phyloP scores from a whole-genome alignment of 1,140 invertebrate genomes.

The Callitettix versicolor region DNA sequence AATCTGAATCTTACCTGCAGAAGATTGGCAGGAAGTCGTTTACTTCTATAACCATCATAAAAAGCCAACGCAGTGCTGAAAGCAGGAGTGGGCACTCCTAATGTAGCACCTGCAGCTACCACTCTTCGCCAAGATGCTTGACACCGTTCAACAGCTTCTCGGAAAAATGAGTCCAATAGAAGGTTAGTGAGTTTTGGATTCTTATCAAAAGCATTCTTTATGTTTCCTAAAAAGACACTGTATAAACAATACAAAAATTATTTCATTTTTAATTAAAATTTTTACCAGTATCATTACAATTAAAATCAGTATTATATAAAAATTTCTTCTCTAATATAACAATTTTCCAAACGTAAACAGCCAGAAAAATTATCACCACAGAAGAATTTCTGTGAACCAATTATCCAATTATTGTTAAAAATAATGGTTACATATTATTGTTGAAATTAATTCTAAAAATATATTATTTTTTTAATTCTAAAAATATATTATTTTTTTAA shows the following conservation, averaged over 20 bases:
- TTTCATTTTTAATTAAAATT: too few species aligned
- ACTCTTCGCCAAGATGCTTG: conserved; percentile 61
- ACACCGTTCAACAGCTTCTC: conserved; percentile 65
- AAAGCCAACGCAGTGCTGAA: conserved; percentile 90
- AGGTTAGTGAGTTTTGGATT: conserved; percentile 83
- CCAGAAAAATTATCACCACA: too few species aligned
- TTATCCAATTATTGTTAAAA: too few species aligned
- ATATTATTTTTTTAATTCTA: too few species aligned
- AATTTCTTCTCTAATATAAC: too few species aligned
- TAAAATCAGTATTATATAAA: too few species aligned
- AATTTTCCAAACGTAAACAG: too few species aligned
- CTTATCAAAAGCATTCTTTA: conserved; percentile 90
- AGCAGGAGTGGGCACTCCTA: conserved; percentile 87
- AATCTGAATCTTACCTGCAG: conserved; percentile 73
- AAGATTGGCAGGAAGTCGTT: conserved; percentile 78
- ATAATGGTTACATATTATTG: too few species aligned
- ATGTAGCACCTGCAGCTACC: conserved; percentile 41
- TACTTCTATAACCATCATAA: conserved; percentile 88
- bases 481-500: too few species aligned
- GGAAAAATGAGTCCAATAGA: conserved; percentile 92
- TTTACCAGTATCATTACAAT: too few species aligned
- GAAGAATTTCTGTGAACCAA: too few species aligned
- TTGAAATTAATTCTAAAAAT: too few species aligned
- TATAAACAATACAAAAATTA: conserved; percentile 22
- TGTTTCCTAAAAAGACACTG: conserved; percentile 91